Conservation (phyloP, 1,140 invertebrate species). For the Microplitis demolitor region DNA sequence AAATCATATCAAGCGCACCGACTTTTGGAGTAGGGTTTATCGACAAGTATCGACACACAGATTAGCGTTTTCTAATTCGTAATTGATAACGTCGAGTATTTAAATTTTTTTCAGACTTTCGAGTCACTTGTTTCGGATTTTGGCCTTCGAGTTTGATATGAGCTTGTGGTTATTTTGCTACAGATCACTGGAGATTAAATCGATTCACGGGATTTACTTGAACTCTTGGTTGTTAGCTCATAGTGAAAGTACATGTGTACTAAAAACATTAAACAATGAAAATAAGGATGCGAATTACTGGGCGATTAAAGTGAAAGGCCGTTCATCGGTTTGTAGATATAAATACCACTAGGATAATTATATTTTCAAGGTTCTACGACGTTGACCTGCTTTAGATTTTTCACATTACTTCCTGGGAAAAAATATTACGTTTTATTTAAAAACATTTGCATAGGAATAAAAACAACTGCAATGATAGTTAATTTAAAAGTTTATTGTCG, state of each 20-base stretch:
- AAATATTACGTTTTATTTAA: no score
- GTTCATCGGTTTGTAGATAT: not conserved
- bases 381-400: not conserved
- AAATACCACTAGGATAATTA: not conserved
- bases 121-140: no score
- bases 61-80: constrained; percentile 16
- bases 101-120: no score
- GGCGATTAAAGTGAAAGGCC: not conserved
- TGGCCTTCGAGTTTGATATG: no score
- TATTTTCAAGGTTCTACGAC: not conserved
- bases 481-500: no score
- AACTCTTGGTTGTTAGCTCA: not conserved
- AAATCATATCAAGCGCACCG: no score
- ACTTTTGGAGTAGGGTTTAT: not conserved
- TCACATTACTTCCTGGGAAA: not conserved
- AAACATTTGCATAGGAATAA: no score
- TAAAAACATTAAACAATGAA: not conserved
- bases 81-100: not conserved
- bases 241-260: not conserved
- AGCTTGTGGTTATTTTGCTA: no score
- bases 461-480: no score
- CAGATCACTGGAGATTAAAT: no score
- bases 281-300: not conserved
- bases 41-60: not conserved
- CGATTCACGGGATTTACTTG: no score